phyloP scores from a whole-genome alignment of 2,888 invertebrate species.

The Caenorhabditis sinica region DNA sequence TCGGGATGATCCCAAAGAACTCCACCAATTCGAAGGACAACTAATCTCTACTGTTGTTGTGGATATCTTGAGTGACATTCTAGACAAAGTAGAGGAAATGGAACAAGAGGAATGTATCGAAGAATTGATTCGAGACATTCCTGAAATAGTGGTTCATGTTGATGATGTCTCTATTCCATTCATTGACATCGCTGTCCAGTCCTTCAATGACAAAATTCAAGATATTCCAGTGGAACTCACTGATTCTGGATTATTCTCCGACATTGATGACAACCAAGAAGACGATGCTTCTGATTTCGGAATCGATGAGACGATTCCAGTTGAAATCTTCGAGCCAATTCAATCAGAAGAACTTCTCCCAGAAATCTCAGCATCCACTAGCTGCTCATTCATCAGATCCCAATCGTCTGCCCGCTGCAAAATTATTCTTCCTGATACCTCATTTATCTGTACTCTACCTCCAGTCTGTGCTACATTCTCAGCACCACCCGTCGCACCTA shows the following conservation, averaged over 20 bases:
- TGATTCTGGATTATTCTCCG: slow-evolving; percentile 20
- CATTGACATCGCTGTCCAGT: slow-evolving; percentile 2
- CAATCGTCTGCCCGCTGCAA: slow-evolving; percentile 40
- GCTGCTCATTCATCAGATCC: slow-evolving; percentile 56
- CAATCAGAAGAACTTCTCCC: neutral
- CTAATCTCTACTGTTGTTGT: neutral
- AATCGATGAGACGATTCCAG: neutral
- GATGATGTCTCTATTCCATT: slow-evolving; percentile 1
- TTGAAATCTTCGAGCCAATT: neutral
- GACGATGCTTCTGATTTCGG: neutral
- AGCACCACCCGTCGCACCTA: slow-evolving; percentile 29
- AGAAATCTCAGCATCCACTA: slow-evolving; percentile 17
- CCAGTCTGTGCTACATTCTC: slow-evolving; percentile 53
- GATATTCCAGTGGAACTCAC: slow-evolving; percentile 25
- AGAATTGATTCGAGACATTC: slow-evolving; percentile 11
- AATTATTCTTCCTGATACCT: slow-evolving; percentile 29
- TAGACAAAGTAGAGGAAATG: slow-evolving; percentile 6
- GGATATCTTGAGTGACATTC: slow-evolving; percentile 5
- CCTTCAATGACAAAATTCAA: slow-evolving; percentile 6
- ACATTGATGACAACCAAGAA: slow-evolving; percentile 18
- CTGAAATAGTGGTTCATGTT: slow-evolving; percentile 5
- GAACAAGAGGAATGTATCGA: neutral
- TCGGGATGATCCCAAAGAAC: slow-evolving; percentile 9
- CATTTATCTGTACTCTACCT: slow-evolving; percentile 45
- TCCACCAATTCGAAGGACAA: slow-evolving; percentile 1